Conservation (phyloP, 30 jellyfish, hydroid and myxozoan genomes). For the Aurelia sp. region DNA sequence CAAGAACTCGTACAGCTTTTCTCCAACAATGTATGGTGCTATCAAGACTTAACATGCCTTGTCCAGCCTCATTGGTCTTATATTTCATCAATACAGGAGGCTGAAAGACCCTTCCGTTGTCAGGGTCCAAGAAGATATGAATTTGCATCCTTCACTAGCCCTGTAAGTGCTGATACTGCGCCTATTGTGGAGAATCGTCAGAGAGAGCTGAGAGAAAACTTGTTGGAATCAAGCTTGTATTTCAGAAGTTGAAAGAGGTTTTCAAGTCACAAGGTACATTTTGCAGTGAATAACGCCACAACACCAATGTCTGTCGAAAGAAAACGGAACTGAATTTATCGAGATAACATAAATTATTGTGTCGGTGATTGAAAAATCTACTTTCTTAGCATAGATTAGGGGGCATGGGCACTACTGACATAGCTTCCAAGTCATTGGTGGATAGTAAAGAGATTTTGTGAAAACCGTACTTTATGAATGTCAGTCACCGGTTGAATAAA, state of each 20-base stretch:
- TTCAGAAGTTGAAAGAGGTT: not conserved
- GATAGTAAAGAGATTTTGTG: too few species aligned
- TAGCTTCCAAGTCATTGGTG: too few species aligned
- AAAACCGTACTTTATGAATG: too few species aligned
- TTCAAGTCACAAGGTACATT: not conserved
- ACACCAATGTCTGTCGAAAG: too few species aligned
- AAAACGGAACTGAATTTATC: too few species aligned
- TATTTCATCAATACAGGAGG: slow-evolving; percentile 58
- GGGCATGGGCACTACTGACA: too few species aligned
- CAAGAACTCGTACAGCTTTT: slow-evolving; percentile 28
- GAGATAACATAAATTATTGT: too few species aligned
- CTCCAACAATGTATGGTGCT: slow-evolving; percentile 53
- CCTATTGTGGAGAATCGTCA: slow-evolving; percentile 44
- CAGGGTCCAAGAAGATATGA: not conserved
- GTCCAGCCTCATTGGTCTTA: not conserved
- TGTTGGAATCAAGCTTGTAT: slow-evolving; percentile 72
- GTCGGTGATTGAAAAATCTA: too few species aligned
- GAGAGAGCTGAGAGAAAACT: slow-evolving; percentile 58
- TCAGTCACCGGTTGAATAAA: too few species aligned
- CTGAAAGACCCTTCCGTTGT: slow-evolving; percentile 5
- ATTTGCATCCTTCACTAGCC: not conserved
- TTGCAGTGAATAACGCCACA: too few species aligned
- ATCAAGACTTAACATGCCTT: not conserved
- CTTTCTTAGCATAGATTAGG: too few species aligned
- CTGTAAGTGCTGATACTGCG: slow-evolving; percentile 17